Conservation (phyloP, 2,888 invertebrate genomes). For the Drosophila pullipes region DNA sequence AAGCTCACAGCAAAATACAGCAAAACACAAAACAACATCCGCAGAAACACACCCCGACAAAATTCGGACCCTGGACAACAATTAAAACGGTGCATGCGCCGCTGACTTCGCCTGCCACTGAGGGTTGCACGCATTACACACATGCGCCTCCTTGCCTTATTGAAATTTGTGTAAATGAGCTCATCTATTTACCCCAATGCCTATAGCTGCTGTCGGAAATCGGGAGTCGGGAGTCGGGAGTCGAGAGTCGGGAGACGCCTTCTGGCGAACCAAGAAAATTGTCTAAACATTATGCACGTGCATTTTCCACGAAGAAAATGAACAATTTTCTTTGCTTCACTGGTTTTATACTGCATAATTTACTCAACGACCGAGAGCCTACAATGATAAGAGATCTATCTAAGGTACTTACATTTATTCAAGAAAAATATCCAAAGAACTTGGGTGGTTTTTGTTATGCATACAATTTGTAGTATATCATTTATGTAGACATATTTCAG, state of each 20-base stretch:
- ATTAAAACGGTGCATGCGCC: slow-evolving; percentile 68
- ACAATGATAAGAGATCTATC: slow-evolving; percentile 47
- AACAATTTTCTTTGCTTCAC: slow-evolving; percentile 70
- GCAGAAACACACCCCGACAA: slow-evolving; percentile 44
- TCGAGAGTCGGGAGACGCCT: slow-evolving; percentile 26
- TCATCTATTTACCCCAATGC: slow-evolving; percentile 55
- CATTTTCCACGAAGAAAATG: slow-evolving; percentile 63
- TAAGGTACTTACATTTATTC: slow-evolving; percentile 7
- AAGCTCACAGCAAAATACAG: slow-evolving; percentile 50
- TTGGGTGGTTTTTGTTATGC: neutral
- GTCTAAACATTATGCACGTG: slow-evolving; percentile 71
- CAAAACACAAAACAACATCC: slow-evolving; percentile 7
- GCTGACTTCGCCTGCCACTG: slow-evolving; percentile 56
- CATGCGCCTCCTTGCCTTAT: slow-evolving; percentile 46
- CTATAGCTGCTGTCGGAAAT: neutral
- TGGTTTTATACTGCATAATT: slow-evolving; percentile 64
- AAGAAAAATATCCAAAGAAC: slow-evolving; percentile 57
- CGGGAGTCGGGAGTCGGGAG: neutral
- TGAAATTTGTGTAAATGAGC: slow-evolving; percentile 56
- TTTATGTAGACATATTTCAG: neutral
- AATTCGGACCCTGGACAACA: slow-evolving; percentile 54
- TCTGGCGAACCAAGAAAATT: slow-evolving; percentile 58
- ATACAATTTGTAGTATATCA: neutral
- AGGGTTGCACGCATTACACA: slow-evolving; percentile 64
- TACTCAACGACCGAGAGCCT: slow-evolving; percentile 26